A percentile compares a stretch with the other conserved stretches of the same genome.
phyloP scores from a whole-genome alignment of 2,888 invertebrate species.

The Molorchus minor region DNA sequence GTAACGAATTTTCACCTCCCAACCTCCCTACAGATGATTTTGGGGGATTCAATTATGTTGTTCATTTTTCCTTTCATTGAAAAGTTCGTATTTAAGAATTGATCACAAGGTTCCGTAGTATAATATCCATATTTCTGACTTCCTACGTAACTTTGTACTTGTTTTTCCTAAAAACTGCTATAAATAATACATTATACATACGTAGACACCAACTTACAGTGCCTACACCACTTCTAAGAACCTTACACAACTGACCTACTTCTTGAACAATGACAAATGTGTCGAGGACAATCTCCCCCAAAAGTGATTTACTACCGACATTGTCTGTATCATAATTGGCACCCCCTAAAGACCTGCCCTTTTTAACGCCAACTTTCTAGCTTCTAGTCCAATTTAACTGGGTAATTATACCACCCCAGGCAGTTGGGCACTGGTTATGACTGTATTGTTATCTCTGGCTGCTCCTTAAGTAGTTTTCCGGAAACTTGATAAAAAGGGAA shows the following conservation, averaged over 20 bases:
- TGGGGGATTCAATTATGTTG: too few species aligned
- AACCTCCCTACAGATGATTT: too few species aligned
- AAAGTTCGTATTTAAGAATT: too few species aligned
- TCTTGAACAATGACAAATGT: constrained; percentile 1
- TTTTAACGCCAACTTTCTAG: constrained; percentile 19
- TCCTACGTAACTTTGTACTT: too few species aligned
- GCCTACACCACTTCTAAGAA: too few species aligned
- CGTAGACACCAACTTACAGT: too few species aligned
- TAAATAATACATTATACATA: too few species aligned
- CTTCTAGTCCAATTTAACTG: constrained; percentile 4
- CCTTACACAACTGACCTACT: constrained; percentile 16
- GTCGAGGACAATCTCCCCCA: constrained; percentile 2
- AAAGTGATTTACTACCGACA: constrained; percentile 18
- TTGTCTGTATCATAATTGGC: constrained; percentile 9
- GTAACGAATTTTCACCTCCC: too few species aligned
- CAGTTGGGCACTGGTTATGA: not conserved
- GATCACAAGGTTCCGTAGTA: too few species aligned
- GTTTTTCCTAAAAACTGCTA: too few species aligned
- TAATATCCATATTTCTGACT: too few species aligned
- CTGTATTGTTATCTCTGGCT: not conserved
- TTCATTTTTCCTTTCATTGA: too few species aligned
- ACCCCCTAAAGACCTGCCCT: constrained; percentile 1
- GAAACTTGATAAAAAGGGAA: not conserved
- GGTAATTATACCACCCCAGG: constrained; percentile 3
- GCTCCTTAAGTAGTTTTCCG: not conserved